phyloP scores from a whole-genome alignment of 2,113 vertebrate genomes.

The Malurus cyaneus region DNA sequence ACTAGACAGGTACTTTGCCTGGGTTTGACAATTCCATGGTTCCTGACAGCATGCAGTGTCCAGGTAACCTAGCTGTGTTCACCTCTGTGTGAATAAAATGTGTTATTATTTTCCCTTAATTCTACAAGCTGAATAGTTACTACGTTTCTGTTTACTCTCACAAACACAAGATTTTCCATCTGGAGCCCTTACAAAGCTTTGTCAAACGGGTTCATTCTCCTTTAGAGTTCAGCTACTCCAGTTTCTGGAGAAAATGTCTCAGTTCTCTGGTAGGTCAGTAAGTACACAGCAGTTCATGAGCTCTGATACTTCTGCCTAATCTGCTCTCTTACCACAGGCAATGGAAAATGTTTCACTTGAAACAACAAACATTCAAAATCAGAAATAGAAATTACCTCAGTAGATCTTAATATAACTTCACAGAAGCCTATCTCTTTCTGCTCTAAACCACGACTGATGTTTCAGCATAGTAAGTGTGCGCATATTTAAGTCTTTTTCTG shows the following conservation, averaged over 20 bases:
- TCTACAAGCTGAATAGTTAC: background rate
- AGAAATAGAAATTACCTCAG: slow-evolving; percentile 60
- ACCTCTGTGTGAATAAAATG: background rate
- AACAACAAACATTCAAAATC: slow-evolving; percentile 54
- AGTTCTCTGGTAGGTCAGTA: background rate
- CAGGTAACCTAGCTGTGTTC: background rate
- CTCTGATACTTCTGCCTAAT: slow-evolving; percentile 46
- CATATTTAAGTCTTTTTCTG: background rate
- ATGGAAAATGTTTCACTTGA: slow-evolving; percentile 61
- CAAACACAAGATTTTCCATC: slow-evolving; percentile 18
- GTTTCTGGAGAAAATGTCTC: slow-evolving; percentile 30
- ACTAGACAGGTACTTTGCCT: background rate
- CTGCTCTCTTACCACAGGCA: slow-evolving; percentile 29
- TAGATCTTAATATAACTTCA: slow-evolving; percentile 32
- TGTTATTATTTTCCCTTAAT: background rate
- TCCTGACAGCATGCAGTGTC: background rate
- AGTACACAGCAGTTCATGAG: background rate
- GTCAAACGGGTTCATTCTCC: slow-evolving; percentile 41
- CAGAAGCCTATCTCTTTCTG: slow-evolving; percentile 10
- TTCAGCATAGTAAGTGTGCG: background rate
- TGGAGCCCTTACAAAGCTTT: background rate
- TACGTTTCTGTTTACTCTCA: background rate
- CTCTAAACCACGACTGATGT: background rate
- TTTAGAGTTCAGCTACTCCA: slow-evolving; percentile 18
- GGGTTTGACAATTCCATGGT: background rate